Evolutionary conservation across 2,888 invertebrate species (phyloP), one percentile per base, ranked within the genome.

Genomic region (Lucinisca nassula): DNA sequence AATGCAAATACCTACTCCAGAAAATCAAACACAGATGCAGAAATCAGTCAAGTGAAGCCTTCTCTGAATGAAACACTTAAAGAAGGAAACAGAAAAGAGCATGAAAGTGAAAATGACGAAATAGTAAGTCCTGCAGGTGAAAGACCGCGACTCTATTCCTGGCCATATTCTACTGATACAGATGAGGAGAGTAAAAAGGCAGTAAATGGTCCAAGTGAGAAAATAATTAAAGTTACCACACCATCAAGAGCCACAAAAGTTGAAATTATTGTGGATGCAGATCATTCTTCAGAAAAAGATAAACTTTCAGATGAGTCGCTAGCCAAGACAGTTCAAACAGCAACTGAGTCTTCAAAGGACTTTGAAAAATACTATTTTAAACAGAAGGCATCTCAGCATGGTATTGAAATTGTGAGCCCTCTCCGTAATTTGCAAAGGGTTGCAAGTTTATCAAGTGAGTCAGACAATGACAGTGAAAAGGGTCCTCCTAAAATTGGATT

Each of bases 281-380:
- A 45, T 74, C 12, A 38, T 24, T 61, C 40, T 76, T 30, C 0
- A 17, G 21, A 35, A 27, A 8, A 67, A 79, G 27, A 74, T 3
- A 24, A 67, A 12, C 4, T 30, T 61, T 6, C 6, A 12, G 27
- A 24, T 30, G 30, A 21, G 1, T 61, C 61, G 1, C 0, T 35
- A 4, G 27, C 35, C 1, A 35, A 35, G 6, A 35, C 35, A 8
- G 35, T 35, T 32, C 2, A 61, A 27, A 24, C 24, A 30, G 45
- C 17, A 45, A 10, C 21, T 2, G 67, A 12, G 17, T 35, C 67
- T 35, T 8, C 55, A n/a, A 70, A 84, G 12, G 88, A 88, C 40
- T 79, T 88, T 82, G 88, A 79, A 37, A 82, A 84, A 32, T 77
- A 81, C 27, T 79, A 79, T 35, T 88, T 88, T 55, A 88, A 78